These are phyloP conservation scores for Parasteatoda lunata DNA, from an alignment of 2,888 invertebrate genomes.

Conservation along the genomic window DNA sequence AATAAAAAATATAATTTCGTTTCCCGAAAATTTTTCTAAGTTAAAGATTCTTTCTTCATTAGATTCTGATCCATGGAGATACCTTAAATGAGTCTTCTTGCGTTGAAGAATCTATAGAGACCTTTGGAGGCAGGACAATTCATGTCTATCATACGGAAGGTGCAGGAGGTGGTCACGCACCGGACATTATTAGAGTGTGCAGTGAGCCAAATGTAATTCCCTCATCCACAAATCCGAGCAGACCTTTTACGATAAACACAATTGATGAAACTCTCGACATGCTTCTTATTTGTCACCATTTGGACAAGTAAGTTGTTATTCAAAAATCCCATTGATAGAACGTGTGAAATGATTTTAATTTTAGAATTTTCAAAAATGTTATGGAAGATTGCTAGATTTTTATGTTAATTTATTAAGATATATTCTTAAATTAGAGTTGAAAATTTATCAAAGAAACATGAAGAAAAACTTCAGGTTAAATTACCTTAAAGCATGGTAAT, in stretches of 20 bases:
- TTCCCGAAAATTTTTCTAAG: background rate
- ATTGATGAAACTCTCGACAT: constrained; percentile 74
- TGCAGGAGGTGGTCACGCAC: constrained; percentile 74
- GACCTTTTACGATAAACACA: constrained; percentile 73
- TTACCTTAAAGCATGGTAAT: no score
- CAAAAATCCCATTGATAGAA: no score
- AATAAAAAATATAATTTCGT: no score
- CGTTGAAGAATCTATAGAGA: constrained; percentile 73
- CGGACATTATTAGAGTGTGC: constrained; percentile 72
- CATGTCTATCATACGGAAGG: constrained; percentile 74
- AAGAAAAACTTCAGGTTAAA: no score
- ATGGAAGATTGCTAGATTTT: no score
- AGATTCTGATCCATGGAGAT: constrained; percentile 74
- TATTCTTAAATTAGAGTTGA: no score
- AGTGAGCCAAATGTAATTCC: constrained; percentile 73
- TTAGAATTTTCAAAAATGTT: no score
- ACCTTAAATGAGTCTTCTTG: constrained; percentile 74
- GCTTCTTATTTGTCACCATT: constrained; percentile 74
- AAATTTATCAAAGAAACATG: no score
- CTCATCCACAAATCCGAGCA: constrained; percentile 74
- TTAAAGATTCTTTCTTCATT: background rate
- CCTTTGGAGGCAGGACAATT: constrained; percentile 73
- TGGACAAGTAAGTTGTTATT: constrained; percentile 72
- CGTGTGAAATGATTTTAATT: no score
- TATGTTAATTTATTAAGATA: no score